A percentile compares a stretch with the other conserved stretches of the same genome.
These are phyloP conservation scores for Anaspis maculata DNA, from an alignment of 2,888 invertebrate species.

Conservation along the genomic window DNA sequence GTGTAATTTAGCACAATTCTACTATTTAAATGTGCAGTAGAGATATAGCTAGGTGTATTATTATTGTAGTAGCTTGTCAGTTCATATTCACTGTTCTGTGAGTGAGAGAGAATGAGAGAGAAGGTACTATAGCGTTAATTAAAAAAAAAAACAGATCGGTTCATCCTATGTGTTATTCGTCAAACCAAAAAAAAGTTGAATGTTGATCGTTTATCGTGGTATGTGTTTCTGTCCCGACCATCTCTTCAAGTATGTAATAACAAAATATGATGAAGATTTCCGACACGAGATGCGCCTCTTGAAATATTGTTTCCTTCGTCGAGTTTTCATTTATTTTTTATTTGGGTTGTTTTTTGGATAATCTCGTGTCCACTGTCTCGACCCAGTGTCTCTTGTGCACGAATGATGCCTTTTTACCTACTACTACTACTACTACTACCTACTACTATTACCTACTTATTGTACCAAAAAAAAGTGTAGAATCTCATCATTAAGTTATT, in stretches of 20 bases:
- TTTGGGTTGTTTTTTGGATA: slow-evolving; percentile 1
- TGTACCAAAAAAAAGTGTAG: slow-evolving; percentile 11
- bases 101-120: slow-evolving; percentile 16
- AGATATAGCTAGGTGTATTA: slow-evolving; percentile 35
- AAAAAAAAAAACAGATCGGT: slow-evolving; percentile 16
- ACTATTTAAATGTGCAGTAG: slow-evolving; percentile 39
- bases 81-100: slow-evolving; percentile 25
- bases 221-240: slow-evolving; percentile 29
- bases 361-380: background rate
- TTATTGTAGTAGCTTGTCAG: slow-evolving; percentile 34
- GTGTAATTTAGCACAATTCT: slow-evolving; percentile 25
- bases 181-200: slow-evolving; percentile 35
- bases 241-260: too few species aligned
- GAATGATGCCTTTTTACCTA: slow-evolving; percentile 18
- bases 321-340: too few species aligned
- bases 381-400: slow-evolving; percentile 12
- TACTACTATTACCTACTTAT: slow-evolving; percentile 9
- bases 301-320: background rate
- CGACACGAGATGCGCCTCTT: background rate
- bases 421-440: too few species aligned
- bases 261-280: too few species aligned
- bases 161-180: slow-evolving; percentile 35
- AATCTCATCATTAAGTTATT: slow-evolving; percentile 22
- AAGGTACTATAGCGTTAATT: slow-evolving; percentile 9
- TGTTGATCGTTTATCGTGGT: slow-evolving; percentile 36